These are phyloP conservation scores for Latheticus oryzae DNA, from an alignment of 2,888 invertebrate species.

Conservation along the genomic window DNA sequence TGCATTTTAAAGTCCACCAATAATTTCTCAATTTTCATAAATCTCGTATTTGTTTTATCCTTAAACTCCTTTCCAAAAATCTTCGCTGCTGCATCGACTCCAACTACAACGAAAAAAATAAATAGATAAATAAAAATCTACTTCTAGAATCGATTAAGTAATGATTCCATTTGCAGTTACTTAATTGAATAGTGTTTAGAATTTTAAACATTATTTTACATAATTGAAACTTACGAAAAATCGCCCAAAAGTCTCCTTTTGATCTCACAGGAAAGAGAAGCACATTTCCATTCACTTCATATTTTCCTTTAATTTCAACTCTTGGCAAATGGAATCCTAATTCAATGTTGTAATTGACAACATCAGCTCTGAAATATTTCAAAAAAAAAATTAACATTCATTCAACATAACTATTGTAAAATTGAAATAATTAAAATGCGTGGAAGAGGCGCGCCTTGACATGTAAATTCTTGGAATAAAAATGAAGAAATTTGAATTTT, in stretches of 20 bases:
- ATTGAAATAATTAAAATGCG: no score
- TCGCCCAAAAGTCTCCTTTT: constrained; percentile 84
- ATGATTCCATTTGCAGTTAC: constrained; percentile 7
- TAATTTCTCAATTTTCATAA: constrained; percentile 77
- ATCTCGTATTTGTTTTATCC: constrained; percentile 71
- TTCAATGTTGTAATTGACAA: constrained; percentile 72
- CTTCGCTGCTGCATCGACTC: constrained; percentile 77
- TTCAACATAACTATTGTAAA: not conserved
- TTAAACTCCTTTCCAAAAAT: constrained; percentile 76
- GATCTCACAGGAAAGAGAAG: constrained; percentile 82
- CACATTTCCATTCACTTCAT: constrained; percentile 83
- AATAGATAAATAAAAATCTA: not conserved
- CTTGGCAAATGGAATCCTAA: constrained; percentile 74
- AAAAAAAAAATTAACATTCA: constrained; percentile 7
- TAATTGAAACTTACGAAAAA: constrained; percentile 73
- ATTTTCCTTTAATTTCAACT: constrained; percentile 80
- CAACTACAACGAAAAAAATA: constrained; percentile 67
- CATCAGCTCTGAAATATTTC: constrained; percentile 70
- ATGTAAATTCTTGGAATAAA: constrained; percentile 19
- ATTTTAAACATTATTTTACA: constrained; percentile 6
- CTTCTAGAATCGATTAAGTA: constrained; percentile 7
- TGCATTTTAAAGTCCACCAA: constrained; percentile 78
- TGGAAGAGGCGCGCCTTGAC: no score
- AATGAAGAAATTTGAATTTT: constrained; percentile 17
- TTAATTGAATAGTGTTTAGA: not conserved